Conservation (phyloP, 1,140 invertebrate genomes). For the Copidosoma floridanum region DNA sequence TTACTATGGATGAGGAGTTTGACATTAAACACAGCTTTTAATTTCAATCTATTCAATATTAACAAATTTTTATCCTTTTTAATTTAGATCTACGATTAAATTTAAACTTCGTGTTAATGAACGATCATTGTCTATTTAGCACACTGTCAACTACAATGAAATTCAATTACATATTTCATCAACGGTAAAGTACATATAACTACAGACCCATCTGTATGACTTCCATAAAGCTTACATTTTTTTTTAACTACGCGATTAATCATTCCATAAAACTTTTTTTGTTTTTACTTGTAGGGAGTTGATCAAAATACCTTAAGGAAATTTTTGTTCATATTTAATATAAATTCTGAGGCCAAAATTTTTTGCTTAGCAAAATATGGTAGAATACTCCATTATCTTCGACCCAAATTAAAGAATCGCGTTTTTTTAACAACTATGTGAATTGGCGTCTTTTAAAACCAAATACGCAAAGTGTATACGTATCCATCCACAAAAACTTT, state of each 20-base stretch:
- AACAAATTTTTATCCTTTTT: too few species aligned
- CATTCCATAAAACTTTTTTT: too few species aligned
- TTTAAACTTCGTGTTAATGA: neutral
- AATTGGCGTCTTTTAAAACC: constrained; percentile 80
- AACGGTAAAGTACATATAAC: too few species aligned
- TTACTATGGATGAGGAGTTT: too few species aligned
- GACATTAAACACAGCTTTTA: too few species aligned
- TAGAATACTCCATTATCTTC: constrained; percentile 97
- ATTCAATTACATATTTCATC: neutral
- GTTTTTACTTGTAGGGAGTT: too few species aligned
- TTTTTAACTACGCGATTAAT: too few species aligned
- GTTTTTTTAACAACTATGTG: constrained; percentile 95
- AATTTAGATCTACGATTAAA: constrained; percentile 1
- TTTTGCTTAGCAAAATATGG: constrained; percentile 94
- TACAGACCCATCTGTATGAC: too few species aligned
- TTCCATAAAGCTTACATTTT: too few species aligned
- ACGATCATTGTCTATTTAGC: neutral
- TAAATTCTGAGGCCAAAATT: constrained; percentile 95
- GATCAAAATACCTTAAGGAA: too few species aligned
- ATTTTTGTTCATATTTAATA: constrained; percentile 78
- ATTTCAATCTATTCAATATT: too few species aligned
- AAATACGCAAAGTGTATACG: constrained; percentile 75
- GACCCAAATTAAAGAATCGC: constrained; percentile 93
- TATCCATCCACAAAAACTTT: too few species aligned
- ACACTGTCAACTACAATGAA: neutral